Evolutionary conservation across 2,888 invertebrate species (phyloP).

Genomic region (Patella pellucida): DNA sequence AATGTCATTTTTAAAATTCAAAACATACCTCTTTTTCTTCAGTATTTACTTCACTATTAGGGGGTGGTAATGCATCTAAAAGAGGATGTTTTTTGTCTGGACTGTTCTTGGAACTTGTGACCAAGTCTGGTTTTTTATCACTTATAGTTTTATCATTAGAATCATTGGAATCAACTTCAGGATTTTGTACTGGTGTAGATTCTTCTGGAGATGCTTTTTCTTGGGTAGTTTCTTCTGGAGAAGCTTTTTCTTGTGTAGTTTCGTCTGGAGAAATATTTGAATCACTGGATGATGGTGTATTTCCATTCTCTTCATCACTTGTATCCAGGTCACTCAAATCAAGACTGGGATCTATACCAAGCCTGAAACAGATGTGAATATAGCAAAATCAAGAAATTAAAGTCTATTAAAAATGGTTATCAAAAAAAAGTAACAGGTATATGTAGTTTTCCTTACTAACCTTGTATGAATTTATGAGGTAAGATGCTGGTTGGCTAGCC

Average conservation of each 20-base stretch:
- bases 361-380: slow-evolving; percentile 33
- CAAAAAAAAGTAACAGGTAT: too few species aligned
- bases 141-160: background rate
- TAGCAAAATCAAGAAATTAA: too few species aligned
- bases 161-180: background rate
- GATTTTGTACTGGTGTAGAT: background rate
- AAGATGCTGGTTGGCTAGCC: too few species aligned
- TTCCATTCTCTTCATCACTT: background rate
- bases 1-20: too few species aligned
- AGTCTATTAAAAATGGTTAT: too few species aligned
- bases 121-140: background rate
- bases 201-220: background rate
- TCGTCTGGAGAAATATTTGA: background rate
- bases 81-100: background rate
- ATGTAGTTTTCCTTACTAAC: too few species aligned
- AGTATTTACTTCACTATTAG: background rate
- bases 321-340: slow-evolving; percentile 9
- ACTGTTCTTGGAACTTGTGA: too few species aligned
- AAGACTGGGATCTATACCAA: slow-evolving; percentile 51
- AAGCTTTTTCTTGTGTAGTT: background rate
- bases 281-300: background rate
- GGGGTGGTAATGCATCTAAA: background rate
- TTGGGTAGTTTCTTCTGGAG: background rate
- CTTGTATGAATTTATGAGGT: too few species aligned
- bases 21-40: too few species aligned